A percentile compares a stretch with the other conserved stretches of the same genome.
These are phyloP conservation scores for Tragulus kanchil DNA, from an alignment of 2,113 vertebrate genomes.

Conservation along the genomic window DNA sequence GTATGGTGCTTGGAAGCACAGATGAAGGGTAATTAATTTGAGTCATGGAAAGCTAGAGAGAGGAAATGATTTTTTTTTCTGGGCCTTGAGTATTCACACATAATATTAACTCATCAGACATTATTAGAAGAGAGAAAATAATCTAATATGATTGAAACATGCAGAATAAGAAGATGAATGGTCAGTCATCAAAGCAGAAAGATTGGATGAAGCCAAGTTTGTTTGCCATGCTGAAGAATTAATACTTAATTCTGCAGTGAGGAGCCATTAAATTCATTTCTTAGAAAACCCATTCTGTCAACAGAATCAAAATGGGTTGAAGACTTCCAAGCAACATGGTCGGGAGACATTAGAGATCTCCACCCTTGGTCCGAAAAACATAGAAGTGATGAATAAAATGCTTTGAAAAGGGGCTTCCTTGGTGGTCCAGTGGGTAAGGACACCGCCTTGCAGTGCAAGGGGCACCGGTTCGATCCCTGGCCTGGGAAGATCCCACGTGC, in stretches of 20 bases:
- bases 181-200: neutral
- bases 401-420: neutral
- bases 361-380: neutral
- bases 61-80: conserved; percentile 20
- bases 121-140: conserved; percentile 33
- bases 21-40: neutral
- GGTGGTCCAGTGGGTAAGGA: too few species aligned
- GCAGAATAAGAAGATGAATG: neutral
- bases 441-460: too few species aligned
- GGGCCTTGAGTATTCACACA: neutral
- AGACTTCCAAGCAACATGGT: neutral
- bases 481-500: too few species aligned
- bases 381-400: neutral
- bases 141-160: neutral
- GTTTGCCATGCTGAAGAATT: neutral
- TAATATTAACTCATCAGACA: neutral
- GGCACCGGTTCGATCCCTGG: too few species aligned
- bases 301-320: neutral
- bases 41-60: neutral
- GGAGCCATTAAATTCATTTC: neutral
- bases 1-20: neutral
- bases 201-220: neutral
- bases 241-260: neutral
- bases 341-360: neutral
- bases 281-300: neutral